Evolutionary conservation across 2,797 vertebrate genomes (phyloP).

Genomic region (Gambelia wislizenii): DNA sequence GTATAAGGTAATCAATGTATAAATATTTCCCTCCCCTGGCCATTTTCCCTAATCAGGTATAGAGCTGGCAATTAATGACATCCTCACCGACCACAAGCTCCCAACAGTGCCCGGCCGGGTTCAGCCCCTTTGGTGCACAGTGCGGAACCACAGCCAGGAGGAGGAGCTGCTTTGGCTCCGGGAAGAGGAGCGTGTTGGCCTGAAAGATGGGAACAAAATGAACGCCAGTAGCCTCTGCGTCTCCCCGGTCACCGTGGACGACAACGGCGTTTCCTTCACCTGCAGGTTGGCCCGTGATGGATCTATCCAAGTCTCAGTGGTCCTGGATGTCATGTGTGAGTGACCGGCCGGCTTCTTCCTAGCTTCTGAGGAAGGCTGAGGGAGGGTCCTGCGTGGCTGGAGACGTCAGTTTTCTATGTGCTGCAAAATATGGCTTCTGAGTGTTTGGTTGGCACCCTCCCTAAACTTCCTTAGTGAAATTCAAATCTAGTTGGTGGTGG

Average conservation of each 20-base stretch:
- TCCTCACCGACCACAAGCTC: conserved; percentile 49
- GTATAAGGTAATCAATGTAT: too few relatives aligned
- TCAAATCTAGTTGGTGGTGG: too few relatives aligned
- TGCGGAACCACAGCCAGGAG: conserved; percentile 60
- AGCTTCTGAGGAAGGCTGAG: neutral
- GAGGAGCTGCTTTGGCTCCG: conserved; percentile 90
- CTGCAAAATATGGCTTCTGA: neutral
- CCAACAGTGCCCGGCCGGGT: accelerated
- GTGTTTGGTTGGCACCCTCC: neutral
- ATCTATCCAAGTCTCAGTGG: conserved; percentile 78
- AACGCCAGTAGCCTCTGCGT: conserved; percentile 87
- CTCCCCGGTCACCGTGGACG: conserved; percentile 75
- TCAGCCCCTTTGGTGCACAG: conserved; percentile 69
- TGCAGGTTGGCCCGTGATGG: conserved; percentile 81
- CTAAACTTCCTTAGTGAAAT: too few relatives aligned
- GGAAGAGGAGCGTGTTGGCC: conserved; percentile 70
- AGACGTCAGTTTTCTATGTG: neutral
- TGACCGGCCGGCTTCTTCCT: conserved; percentile 32
- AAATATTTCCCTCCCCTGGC: too few relatives aligned
- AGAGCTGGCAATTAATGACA: conserved; percentile 75
- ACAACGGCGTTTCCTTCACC: conserved; percentile 84
- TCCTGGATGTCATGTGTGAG: conserved; percentile 90
- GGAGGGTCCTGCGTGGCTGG: too few relatives aligned
- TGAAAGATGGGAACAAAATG: conserved; percentile 82
- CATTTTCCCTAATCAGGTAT: conserved; percentile 60